Evolutionary conservation across 2,113 vertebrate species (phyloP), one percentile per base, ranked within the genome.

Genomic region (Astatoreochromis straeleni): DNA sequence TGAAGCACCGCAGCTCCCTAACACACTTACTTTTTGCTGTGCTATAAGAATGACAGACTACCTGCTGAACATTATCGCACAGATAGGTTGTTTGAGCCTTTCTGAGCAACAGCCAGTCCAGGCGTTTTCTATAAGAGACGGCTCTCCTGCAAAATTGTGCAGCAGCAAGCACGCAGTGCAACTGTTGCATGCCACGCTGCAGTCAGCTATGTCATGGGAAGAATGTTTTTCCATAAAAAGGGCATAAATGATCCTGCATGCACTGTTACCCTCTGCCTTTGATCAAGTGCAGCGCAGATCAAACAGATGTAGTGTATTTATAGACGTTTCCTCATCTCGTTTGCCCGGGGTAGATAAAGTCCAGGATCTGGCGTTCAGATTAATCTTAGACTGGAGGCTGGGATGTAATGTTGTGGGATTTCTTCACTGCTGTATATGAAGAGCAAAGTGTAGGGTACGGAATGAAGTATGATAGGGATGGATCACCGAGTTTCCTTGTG

Each of bases 391-490:
- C 78, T 47, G 11, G 45, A 78, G 33, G 81, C 73, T 29, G 5
- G 53, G 51, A 57, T 88, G 70, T 88, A 42, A 81, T 75, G 47
- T 49, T 80, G 85, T 49, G 60, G 60, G 65, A 90, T 57, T 80
- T 73, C 80, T 42, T 83, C 29, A 26, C 60, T 29, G 79, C 82
- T n/a, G 60, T 60, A 47, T 13, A 75, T 65, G 79, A 88, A 88
- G 75, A 85, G 78, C 63, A 42, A 68, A 54, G 21, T 26, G 86
- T 5, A 26, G 54, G 88, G 19, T 31, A 9, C 29, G 65, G 78
- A 73, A 80, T 87, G 54, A 94, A 86, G 89, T 84, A 88, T 81
- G 85, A 93, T 89, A 45, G 85, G 84, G 83, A 94, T 60, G 88
- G 88, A 93, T 93, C 91, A 45, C 83, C 79, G 91, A 24, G 63